These are phyloP conservation scores for Ariopsis seemanni DNA, from an alignment of 2,113 vertebrate genomes.

Conservation along the genomic window DNA sequence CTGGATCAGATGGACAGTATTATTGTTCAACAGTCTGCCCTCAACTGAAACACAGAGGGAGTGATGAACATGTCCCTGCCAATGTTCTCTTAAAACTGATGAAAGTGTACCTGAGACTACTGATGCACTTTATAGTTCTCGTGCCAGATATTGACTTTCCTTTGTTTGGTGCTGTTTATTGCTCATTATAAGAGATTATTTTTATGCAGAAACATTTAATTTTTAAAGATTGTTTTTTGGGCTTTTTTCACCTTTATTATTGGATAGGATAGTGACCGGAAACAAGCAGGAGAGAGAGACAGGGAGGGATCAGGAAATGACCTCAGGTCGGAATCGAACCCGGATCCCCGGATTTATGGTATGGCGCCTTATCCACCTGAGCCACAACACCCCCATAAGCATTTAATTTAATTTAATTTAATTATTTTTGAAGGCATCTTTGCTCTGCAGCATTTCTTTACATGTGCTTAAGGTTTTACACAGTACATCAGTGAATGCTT, in stretches of 20 bases:
- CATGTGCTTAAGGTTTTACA: neutral
- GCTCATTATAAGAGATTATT: neutral
- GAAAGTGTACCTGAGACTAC: neutral
- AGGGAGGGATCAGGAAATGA: too few relatives aligned
- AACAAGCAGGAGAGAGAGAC: too few relatives aligned
- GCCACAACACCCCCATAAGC: neutral
- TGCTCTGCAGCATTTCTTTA: neutral
- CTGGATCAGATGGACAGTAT: neutral
- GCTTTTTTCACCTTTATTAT: too few relatives aligned
- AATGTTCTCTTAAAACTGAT: neutral
- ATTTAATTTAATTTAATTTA: neutral
- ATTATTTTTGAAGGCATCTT: neutral
- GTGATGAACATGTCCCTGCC: neutral
- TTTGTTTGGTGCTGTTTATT: neutral
- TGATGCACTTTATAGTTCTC: neutral
- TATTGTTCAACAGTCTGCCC: neutral
- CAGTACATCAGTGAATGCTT: neutral
- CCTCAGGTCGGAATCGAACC: too few relatives aligned
- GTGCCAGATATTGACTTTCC: neutral
- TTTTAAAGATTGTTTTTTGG: too few relatives aligned
- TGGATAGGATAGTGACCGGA: too few relatives aligned
- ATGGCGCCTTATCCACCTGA: too few relatives aligned
- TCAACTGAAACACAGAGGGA: neutral
- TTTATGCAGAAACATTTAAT: neutral
- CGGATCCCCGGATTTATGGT: too few relatives aligned